Percentiles rank a stretch among this genome's conserved stretches.
Conservation (phyloP, 2,797 vertebrate species). For the Cercopithecus mitis region DNA sequence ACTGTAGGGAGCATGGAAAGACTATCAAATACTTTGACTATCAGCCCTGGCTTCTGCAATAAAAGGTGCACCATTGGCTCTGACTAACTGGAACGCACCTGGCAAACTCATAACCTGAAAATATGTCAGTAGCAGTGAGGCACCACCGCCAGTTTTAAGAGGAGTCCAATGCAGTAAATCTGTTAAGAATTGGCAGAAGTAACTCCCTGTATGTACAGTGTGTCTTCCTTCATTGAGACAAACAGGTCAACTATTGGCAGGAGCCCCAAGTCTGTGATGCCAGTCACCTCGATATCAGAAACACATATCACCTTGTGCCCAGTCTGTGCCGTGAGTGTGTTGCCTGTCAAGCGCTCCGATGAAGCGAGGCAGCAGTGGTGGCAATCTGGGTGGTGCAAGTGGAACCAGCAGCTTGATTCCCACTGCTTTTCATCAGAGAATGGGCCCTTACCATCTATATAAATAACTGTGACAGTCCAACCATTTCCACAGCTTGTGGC, state of each 20-base stretch:
- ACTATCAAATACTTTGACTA: background rate
- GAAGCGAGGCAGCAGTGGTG: background rate
- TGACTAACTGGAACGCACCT: background rate
- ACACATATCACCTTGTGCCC: background rate
- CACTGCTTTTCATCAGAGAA: conserved; percentile 13
- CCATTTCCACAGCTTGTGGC: background rate
- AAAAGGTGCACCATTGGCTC: background rate
- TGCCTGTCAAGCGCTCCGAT: background rate
- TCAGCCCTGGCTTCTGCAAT: background rate
- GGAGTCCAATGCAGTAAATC: background rate
- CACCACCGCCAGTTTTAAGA: background rate
- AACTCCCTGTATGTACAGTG: background rate
- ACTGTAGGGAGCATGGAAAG: background rate
- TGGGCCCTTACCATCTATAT: background rate
- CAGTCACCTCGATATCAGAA: background rate
- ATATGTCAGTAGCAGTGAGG: background rate
- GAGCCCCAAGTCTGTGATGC: background rate
- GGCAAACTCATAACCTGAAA: background rate
- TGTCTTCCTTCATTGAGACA: background rate
- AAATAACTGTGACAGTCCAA: conserved; percentile 19
- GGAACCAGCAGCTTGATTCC: background rate
- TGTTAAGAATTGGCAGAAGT: background rate
- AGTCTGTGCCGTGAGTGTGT: background rate
- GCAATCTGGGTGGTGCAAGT: background rate
- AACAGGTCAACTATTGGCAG: background rate